Conservation (phyloP, 2,888 invertebrate species). For the Agonopterix alstromeriana region DNA sequence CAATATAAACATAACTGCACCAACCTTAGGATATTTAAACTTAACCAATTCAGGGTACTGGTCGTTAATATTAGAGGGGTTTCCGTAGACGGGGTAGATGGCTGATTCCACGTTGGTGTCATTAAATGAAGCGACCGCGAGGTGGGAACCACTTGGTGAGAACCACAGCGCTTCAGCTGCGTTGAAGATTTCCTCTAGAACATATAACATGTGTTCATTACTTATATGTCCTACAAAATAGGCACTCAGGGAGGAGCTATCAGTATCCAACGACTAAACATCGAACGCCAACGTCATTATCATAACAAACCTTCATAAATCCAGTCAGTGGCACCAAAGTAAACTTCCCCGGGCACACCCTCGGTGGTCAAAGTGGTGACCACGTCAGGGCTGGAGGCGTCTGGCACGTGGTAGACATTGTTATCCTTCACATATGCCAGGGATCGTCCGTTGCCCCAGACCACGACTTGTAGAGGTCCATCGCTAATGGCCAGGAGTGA, state of each 20-base stretch:
- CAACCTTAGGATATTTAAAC: constrained; percentile 88
- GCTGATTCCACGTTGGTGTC: constrained; percentile 81
- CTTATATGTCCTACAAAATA: not conserved
- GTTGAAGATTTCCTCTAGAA: constrained; percentile 86
- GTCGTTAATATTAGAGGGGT: constrained; percentile 67
- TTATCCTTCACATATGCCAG: constrained; percentile 81
- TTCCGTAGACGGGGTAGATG: constrained; percentile 81
- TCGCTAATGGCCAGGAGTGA: constrained; percentile 60
- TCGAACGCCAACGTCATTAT: not conserved
- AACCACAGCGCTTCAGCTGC: constrained; percentile 87
- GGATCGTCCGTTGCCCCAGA: constrained; percentile 57
- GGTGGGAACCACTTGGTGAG: constrained; percentile 80
- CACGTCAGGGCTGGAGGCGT: constrained; percentile 34
- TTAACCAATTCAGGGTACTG: constrained; percentile 82
- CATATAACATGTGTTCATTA: not conserved
- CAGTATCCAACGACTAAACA: not conserved
- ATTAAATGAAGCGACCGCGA: constrained; percentile 85
- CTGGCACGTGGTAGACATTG: constrained; percentile 80
- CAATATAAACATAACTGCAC: constrained; percentile 12
- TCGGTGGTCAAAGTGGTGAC: constrained; percentile 74
- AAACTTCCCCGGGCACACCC: constrained; percentile 80
- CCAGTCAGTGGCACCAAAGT: constrained; percentile 94
- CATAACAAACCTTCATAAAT: constrained; percentile 87
- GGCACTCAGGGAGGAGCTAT: not conserved
- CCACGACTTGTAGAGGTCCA: constrained; percentile 77